Base-by-base conservation (phyloP, 2,113 vertebrate genomes). In the Megalops atlanticus region DNA sequence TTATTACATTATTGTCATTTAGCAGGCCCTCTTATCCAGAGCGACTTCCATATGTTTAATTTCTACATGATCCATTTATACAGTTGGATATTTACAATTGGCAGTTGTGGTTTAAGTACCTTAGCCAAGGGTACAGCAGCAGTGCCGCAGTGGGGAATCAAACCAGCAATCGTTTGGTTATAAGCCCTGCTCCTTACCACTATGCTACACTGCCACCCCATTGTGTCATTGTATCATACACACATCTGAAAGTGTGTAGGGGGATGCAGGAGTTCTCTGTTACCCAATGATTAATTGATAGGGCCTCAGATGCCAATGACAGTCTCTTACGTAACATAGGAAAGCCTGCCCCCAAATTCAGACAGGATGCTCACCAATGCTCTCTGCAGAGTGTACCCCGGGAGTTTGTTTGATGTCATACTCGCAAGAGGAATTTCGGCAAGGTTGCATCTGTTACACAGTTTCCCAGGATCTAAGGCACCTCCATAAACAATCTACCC, bases 401-500 rank as follows among this genome's bases (percentile, higher is more conserved):
- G 85, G 86, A 85, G 35, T 47, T 89, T 89, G 87, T 85, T 87
- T 84, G 84, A 87, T 80, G 86, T 92, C 91, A 90, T 85, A 85
- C 86, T 86, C 82, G 81, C 76, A 92, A 93, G 91, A 93, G 78
- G 81, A 86, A 93, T 3, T 33, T 74, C 35, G 45, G 78, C 69
- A 80, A 77, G 38, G 27, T 31, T 74, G 84, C 88, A 90, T 91
- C 90, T 92, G 90, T 88, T 87, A 83, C 86, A 80, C 70, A 83
- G 81, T 89, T 89, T 90, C 87, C 5, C 82, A 38, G 90, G 91
- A 92, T 86, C 36, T 14, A 80, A 84, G 92, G 92, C 92, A 92
- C 92, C 90, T 90, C 84, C 89, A 86, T 89, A 88, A 85, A 89
- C 89, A 86, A 84, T 85, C 85, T 71, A 78, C 81, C 83, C 58